Base-by-base conservation (phyloP, 2,113 vertebrate species). In the Galbula dea region DNA sequence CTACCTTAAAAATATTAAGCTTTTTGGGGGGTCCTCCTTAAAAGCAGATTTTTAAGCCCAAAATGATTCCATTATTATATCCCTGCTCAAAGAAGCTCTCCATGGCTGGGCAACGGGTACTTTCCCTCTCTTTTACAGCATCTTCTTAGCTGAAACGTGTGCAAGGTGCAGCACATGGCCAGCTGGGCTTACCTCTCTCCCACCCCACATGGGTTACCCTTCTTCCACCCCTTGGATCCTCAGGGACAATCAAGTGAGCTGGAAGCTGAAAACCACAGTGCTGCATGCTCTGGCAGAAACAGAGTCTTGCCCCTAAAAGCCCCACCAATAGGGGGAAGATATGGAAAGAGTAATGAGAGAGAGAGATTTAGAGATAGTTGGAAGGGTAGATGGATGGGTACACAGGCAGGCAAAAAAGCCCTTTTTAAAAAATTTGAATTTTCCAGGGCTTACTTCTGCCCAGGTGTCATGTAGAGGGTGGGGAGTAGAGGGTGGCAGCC, bases 91-190 rank as follows among this genome's bases (percentile, higher is more conserved):
- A 69, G 39, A 63, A 61, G 30, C 43, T 32, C 20, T 39, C 49
- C 26, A 4, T 29, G 20, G 12, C 18, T 63, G 20, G 27, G 4
- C 13, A 73, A 84, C 61, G 24, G 4, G 18, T 62, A n/a, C 18
- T 66, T 74, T 87, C 36, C 36, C 15, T 72, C 34, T 37, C 43
- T 84, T 22, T 65, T 34, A 52, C 27, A 61, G 39, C 58, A 43
- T 26, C 26, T 66, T 26, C 45, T 78, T 76, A 58, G 18, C 3
- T 0, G 0, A 45, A 36, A 51, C 2, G 1, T 8, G 22, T 18
- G 34, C 1, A 1, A 43, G 24, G 45, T 7, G 5, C 3, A 2
- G 17, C 30, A 43, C 3, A 6, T 48, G 20, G 20, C 29, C 3
- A 4, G 51, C 34, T 1, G 0, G 22, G 9, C 7, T 61, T 61